These are phyloP conservation scores for Sepiola atlantica DNA, from an alignment of 2,888 invertebrate genomes.

Conservation along the genomic window DNA sequence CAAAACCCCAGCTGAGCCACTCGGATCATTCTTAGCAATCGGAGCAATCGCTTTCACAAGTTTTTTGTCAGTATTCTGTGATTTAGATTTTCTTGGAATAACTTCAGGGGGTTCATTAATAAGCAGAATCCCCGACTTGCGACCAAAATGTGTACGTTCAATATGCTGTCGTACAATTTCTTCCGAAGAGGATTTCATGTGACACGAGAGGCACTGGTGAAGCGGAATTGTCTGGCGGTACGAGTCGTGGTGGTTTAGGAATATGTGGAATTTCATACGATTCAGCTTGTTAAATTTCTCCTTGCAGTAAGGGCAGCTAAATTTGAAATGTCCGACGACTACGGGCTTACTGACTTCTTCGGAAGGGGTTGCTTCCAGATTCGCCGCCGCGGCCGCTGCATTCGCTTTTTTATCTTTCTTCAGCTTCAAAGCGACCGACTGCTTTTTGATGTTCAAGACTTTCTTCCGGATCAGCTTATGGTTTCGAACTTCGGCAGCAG, in stretches of 20 bases:
- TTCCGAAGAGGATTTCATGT: constrained; percentile 38
- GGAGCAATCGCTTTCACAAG: not conserved
- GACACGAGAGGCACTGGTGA: constrained; percentile 40
- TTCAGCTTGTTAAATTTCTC: constrained; percentile 37
- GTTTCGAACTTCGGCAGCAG: not conserved
- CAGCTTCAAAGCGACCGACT: not conserved
- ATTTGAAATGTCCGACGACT: not conserved
- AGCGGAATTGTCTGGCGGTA: not conserved
- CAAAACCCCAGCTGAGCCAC: too few relatives aligned
- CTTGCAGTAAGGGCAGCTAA: constrained; percentile 23
- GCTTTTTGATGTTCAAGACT: not conserved
- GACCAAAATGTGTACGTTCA: constrained; percentile 41
- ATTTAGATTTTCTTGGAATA: not conserved
- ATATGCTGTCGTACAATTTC: constrained; percentile 36
- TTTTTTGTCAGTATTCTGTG: not conserved
- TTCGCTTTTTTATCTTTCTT: not conserved
- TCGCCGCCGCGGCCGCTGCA: not conserved
- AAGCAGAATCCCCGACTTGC: constrained; percentile 32
- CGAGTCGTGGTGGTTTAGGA: not conserved
- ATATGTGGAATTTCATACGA: constrained; percentile 33
- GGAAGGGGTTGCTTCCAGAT: not conserved
- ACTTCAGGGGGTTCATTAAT: constrained; percentile 33
- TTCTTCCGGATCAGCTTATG: not conserved
- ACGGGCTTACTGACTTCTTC: not conserved
- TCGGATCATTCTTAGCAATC: not conserved